Base-by-base conservation (phyloP, 2,797 vertebrate genomes). In the Chaetodon trifasciatus region DNA sequence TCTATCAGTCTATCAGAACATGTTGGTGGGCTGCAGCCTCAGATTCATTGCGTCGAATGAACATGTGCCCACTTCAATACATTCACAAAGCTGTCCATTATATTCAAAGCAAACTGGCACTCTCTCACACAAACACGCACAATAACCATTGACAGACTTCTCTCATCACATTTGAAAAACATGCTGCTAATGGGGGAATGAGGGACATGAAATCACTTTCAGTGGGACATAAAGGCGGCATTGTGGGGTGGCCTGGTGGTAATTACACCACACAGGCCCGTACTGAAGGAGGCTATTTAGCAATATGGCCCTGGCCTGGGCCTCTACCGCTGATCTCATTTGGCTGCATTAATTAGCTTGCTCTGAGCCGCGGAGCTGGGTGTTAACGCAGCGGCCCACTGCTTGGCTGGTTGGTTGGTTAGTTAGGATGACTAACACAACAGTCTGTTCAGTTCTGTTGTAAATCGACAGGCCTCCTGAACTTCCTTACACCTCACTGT, bases 301-400 rank as follows among this genome's bases (percentile, higher is more conserved):
- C 95, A 93, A 95, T 95, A 93, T 96, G 95, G 91, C 91, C 88
- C 85, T 81, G 92, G 96, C 96, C 96, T 93, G 95, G 96, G 94
- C 96, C 96, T 96, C 96, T 94, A 94, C 95, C 92, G 95, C 97
- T 97, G 97, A 97, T 98, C 97, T 98, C 96, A 98, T 98, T 98
- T 97, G 96, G 95, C 95, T 94, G 97, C 96, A 97, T 97, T 97
- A 97, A 98, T 98, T 97, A 97, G 95, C 96, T 95, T 89, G 94
- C 83, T 97, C 96, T 94, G 84, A 90, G 91, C 81, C 35, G 64
- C 23, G 39, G 85, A 71, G 81, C 85, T 52, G 96, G 94, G 95
- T 90, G 89, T 88, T 87, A 85, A 82, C 57, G 75, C 91, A 32
- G 73, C 89, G 70, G 88, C 90, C 88, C 88, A 84, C 89, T 57